A percentile compares a stretch with the other conserved stretches of the same genome.
These are phyloP conservation scores for Eurystomus glaucurus DNA, from an alignment of 2,797 vertebrate genomes.

Conservation along the genomic window DNA sequence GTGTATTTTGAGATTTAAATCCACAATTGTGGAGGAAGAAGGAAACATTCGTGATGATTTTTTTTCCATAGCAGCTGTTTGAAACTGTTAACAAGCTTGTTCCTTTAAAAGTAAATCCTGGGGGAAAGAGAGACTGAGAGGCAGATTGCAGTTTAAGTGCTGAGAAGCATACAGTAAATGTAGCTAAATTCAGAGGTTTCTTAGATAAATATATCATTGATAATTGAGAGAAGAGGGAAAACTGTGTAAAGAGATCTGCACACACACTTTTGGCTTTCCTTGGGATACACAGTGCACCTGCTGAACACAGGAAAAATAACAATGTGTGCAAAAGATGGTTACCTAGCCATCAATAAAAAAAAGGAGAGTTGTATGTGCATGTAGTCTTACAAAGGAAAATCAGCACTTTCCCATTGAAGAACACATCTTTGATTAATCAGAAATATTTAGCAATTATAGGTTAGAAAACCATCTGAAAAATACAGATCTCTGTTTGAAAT, in stretches of 20 bases:
- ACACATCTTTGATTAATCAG: neutral
- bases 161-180: neutral
- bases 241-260: neutral
- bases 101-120: constrained; percentile 52
- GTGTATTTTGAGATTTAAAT: constrained; percentile 62
- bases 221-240: neutral
- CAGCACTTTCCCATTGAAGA: neutral
- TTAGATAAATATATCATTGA: neutral
- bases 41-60: constrained; percentile 22
- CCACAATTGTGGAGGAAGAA: constrained; percentile 50
- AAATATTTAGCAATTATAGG: neutral
- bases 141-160: neutral
- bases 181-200: constrained; percentile 17
- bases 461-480: neutral
- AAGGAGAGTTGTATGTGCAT: neutral
- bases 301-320: neutral
- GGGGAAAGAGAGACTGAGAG: neutral
- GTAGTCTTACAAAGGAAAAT: neutral
- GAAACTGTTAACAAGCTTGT: constrained; percentile 33
- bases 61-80: constrained; percentile 69
- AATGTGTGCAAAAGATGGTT: neutral
- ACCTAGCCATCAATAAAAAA: neutral
- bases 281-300: neutral
- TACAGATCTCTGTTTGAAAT: neutral
- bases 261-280: neutral